Evolutionary conservation across 2,113 vertebrate species (phyloP), one percentile per base, ranked within the genome.

Genomic region (Grallaria varia): DNA sequence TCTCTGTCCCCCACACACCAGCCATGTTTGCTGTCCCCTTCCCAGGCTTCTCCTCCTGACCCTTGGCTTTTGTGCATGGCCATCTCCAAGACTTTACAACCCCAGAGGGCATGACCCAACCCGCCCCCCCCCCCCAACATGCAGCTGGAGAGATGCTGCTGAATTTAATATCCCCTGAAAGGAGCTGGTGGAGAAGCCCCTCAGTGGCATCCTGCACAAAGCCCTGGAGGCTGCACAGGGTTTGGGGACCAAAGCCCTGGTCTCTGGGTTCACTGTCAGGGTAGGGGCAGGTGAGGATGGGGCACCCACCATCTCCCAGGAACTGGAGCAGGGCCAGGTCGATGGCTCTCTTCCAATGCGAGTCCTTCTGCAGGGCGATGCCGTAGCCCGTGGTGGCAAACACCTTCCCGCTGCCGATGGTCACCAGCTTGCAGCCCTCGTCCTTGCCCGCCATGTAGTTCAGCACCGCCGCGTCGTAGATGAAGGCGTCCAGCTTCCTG

Each of bases 381-480:
- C 99, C 99, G 0, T 99, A 99, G 78, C 99, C 99, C 0, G 99
- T 99, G 92, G 99, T 99, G 81, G 99, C 99, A 23, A 99, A 99
- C 90, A 99, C 99, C 96, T 99, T 99, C 75, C 99, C 99, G 0
- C 99, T 99, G 94, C 99, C 99, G 3, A 99, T 99, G 96, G 99
- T 99, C 94, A 99, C 99, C 98, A 99, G 98, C 97, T 99, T 99
- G 96, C 99, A 99, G 97, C 99, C 99, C 93, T 99, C 99, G 0
- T 99, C 99, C 96, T 99, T 99, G 64, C 99, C 99, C 0, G 99
- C 99, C 99, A 99, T 99, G 98, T 99, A 99, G 97, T 99, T 99
- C 89, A 99, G 98, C 96, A 99, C 99, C 0, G 99, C 99, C 0
- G 99, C 99, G 0, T 99, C 99, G 0, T 99, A 99, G 97, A 99